Evolutionary conservation across 1,140 invertebrate genomes (phyloP), one percentile per base, ranked within the genome.

Genomic region (Tetramorium parvispinum): DNA sequence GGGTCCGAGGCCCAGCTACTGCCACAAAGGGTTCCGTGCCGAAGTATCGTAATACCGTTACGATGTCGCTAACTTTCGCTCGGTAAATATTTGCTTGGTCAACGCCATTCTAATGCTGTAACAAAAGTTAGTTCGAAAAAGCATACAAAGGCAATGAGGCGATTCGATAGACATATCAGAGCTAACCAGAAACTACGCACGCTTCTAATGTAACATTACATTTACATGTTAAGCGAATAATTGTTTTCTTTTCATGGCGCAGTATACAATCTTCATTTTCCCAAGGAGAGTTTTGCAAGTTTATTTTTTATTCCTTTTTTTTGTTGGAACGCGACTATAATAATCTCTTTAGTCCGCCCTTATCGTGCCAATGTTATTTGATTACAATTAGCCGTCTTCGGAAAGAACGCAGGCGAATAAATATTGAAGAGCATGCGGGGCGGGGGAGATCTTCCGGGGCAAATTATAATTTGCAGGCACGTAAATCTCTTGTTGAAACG

Each of bases 21-120:
- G 73, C 46, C 43, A 85, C 82, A 78, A 85, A 77, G 73, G 82
- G 46, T 65, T 32, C 37, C 43, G 40, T 16, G 40, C n/a, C 68
- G 7, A 83, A 83, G 79, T 83, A 83, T 85, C 82, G 82, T 78
- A 77, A 85, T 85, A 77, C 75, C 82, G 57, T 78, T 73, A 83
- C 49, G 73, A 59, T 77, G 75, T 78, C 82, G 59, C 82, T 55
- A 85, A 85, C 82, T 85, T 78, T 24, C 21, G 21, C 37, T 66
- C 57, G 75, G 21, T n/a, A 85, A 85, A 85, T 57, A 78, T 85
- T 85, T 85, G 75, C 49, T 63, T 61, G 57, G 46, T 85, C 61
- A 78, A 85, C 49, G 37, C 18, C 21, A 55, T 70, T 81, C 63
- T 81, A 81, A 83, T 46, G 27, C 68, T 73, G 43, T 59, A 75